Evolutionary conservation across 2,797 vertebrate genomes (phyloP).

Genomic region (Pseudochirops corinnae): DNA sequence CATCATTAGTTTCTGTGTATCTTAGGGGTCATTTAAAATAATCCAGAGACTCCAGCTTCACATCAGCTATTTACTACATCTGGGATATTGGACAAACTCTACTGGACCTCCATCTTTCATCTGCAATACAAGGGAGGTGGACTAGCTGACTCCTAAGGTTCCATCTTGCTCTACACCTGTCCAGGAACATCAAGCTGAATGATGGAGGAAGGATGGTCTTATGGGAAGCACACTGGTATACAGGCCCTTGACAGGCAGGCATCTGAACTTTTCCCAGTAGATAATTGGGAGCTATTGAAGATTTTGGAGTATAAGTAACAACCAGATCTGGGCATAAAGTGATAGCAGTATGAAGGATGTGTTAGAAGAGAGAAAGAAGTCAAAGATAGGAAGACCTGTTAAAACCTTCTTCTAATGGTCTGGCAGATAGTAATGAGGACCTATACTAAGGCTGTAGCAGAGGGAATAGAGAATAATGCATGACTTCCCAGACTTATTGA

Average conservation of each 20-base stretch:
- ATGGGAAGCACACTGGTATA: neutral
- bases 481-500: neutral
- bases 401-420: neutral
- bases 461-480: neutral
- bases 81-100: neutral
- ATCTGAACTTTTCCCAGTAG: neutral
- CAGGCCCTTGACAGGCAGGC: neutral
- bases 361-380: neutral
- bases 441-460: neutral
- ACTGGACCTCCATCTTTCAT: neutral
- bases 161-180: neutral
- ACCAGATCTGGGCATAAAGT: neutral
- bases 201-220: neutral
- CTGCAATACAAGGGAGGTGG: neutral
- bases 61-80: neutral
- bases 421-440: neutral
- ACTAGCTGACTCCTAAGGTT: neutral
- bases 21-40: neutral
- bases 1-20: neutral
- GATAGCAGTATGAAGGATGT: neutral
- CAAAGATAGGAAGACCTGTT: neutral
- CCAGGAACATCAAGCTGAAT: neutral
- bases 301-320: neutral
- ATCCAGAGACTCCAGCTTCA: neutral
- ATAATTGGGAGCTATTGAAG: neutral